Base-by-base conservation (phyloP, 1,140 invertebrate genomes). In the Nasonia vitripennis region DNA sequence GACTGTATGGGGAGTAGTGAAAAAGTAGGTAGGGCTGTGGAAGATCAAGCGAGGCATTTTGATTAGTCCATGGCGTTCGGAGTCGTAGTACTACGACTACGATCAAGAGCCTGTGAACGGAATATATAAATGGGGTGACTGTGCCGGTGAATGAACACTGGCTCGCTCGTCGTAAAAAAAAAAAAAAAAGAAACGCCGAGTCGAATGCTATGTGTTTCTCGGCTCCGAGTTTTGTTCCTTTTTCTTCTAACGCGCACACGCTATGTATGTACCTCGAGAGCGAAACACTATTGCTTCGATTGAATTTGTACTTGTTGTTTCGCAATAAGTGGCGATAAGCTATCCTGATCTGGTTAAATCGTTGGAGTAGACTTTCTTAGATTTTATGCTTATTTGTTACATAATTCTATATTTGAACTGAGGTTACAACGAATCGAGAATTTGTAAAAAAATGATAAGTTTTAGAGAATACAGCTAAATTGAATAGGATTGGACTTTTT, bases 21-120 rank as follows among this genome's bases (percentile, higher is more conserved):
- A 62, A 62, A 62, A 62, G 55, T 62, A 62, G 55, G 55, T 62
- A 62, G 55, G 55, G 55, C 55, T 62, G 55, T 7, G 55, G 20
- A 62, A 62, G 55, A 62, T 62, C 55, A 62, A n/a, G 55, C 17
- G 20, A 62, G 55, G 55, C 55, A 62, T 62, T 62, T 62, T 62
- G 55, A 62, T 62, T 62, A 62, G 55, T 9, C 55, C 17, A 62
- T 37, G 34, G 55, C 55, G 55, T 62, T 27, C 1, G n/a, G 14
- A 62, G 55, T 62, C 55, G 55, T 62, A 62, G 55, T 62, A 62
- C 55, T 62, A 62, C 55, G 55, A 62, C 55, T 62, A 62, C 55
- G 55, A 62, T 20, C n/a, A 62, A 62, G 6, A 20, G 55, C 6
- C 55, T 62, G 55, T 62, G 55, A 62, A 62, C 6, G 17, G 55